Evolutionary conservation across 2,797 vertebrate species (phyloP).

Genomic region (Yasuhikotakia modesta): DNA sequence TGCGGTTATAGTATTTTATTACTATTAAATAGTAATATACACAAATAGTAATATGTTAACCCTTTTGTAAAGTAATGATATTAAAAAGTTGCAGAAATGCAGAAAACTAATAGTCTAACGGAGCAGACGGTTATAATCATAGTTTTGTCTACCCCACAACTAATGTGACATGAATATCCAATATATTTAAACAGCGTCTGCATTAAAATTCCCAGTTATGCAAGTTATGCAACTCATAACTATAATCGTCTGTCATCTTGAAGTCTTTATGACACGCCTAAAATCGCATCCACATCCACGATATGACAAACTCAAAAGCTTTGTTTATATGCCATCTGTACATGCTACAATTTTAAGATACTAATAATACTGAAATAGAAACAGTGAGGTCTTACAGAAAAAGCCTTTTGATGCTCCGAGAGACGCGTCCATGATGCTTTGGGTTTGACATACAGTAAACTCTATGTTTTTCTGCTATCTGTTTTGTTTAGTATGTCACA

Average conservation of each 20-base stretch:
- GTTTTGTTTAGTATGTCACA: neutral
- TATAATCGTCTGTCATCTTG: neutral
- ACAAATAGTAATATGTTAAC: neutral
- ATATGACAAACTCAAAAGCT: neutral
- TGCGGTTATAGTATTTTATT: neutral
- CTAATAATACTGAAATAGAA: neutral
- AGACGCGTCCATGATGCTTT: no score
- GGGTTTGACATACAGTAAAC: neutral
- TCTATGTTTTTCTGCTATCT: neutral
- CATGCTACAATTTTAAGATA: neutral
- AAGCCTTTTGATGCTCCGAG: neutral
- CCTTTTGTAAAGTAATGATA: neutral
- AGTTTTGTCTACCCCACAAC: neutral
- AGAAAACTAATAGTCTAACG: neutral
- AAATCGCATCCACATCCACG: neutral
- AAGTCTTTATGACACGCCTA: neutral
- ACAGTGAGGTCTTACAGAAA: neutral
- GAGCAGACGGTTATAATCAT: neutral
- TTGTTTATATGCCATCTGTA: neutral
- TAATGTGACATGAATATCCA: neutral
- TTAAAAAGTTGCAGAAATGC: neutral
- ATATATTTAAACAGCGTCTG: neutral
- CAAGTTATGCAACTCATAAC: no score
- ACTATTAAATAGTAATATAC: no score
- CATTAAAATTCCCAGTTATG: conserved; percentile 1